phyloP scores from a whole-genome alignment of 2,797 vertebrate species.

The Eulemur mongoz region DNA sequence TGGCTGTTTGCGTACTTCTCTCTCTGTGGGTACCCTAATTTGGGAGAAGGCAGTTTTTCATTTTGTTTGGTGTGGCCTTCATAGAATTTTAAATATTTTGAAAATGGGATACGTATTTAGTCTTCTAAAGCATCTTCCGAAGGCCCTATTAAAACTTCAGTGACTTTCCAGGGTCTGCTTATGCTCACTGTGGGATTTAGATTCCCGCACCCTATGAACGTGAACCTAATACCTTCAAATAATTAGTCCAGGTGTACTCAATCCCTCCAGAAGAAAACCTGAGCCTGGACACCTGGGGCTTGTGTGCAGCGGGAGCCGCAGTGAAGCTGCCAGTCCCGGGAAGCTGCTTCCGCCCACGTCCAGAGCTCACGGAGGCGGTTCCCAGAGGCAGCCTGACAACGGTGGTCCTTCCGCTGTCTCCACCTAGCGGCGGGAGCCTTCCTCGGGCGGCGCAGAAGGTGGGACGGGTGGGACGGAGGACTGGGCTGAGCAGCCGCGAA shows the following conservation, averaged over 20 bases:
- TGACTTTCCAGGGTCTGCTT: background rate
- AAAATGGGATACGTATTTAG: background rate
- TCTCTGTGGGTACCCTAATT: background rate
- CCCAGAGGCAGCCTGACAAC: background rate
- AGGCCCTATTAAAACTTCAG: background rate
- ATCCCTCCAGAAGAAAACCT: background rate
- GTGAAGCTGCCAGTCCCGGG: background rate
- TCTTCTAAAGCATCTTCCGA: background rate
- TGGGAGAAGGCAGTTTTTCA: background rate
- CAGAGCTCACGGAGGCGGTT: rapidly evolving
- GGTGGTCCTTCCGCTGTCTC: background rate
- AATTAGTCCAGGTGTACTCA: background rate
- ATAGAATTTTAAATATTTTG: background rate
- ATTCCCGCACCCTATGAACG: rapidly evolving
- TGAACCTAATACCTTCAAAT: background rate
- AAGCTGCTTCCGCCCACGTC: background rate
- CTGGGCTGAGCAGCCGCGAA: background rate
- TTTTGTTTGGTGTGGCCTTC: background rate
- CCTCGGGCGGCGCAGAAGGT: rapidly evolving
- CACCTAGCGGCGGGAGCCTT: background rate
- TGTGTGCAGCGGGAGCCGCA: rapidly evolving
- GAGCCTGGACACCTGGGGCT: background rate
- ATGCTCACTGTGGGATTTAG: background rate
- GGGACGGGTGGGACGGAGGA: background rate
- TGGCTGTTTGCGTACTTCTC: background rate